phyloP scores from a whole-genome alignment of 2,113 vertebrate genomes.

The Rousettus leschenaultii region DNA sequence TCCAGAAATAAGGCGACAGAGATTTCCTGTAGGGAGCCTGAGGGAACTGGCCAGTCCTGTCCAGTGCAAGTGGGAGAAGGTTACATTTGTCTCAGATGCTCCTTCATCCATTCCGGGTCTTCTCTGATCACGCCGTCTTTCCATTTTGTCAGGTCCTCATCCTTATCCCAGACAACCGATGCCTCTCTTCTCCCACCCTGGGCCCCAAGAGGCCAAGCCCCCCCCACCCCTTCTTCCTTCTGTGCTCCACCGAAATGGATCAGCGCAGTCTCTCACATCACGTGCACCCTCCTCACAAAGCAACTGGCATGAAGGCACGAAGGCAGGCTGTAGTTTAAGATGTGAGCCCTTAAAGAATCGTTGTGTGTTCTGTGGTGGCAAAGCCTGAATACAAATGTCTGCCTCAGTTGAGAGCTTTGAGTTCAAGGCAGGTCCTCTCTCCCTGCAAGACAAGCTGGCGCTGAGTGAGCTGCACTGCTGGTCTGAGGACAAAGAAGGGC shows the following conservation, averaged over 20 bases:
- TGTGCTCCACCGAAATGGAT: neutral
- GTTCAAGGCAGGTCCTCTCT: neutral
- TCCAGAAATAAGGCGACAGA: neutral
- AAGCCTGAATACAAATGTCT: neutral
- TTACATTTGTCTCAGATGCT: neutral
- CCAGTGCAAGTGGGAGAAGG: neutral
- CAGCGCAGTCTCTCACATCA: neutral
- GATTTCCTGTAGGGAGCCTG: neutral
- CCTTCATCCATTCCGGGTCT: neutral
- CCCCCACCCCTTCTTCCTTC: too few relatives aligned
- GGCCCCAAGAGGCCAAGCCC: neutral
- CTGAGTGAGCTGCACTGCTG: neutral
- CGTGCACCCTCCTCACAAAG: neutral
- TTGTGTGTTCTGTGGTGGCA: neutral
- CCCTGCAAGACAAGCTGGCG: neutral
- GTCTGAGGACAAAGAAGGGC: neutral
- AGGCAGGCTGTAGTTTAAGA: neutral
- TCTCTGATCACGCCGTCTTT: neutral
- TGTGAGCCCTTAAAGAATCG: neutral
- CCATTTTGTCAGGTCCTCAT: neutral
- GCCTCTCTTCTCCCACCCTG: neutral
- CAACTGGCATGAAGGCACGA: accelerated
- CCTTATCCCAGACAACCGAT: neutral
- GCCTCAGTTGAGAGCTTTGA: neutral
- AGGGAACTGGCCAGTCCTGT: neutral